phyloP scores from a whole-genome alignment of 2,113 vertebrate species.

The Macrotus californicus region DNA sequence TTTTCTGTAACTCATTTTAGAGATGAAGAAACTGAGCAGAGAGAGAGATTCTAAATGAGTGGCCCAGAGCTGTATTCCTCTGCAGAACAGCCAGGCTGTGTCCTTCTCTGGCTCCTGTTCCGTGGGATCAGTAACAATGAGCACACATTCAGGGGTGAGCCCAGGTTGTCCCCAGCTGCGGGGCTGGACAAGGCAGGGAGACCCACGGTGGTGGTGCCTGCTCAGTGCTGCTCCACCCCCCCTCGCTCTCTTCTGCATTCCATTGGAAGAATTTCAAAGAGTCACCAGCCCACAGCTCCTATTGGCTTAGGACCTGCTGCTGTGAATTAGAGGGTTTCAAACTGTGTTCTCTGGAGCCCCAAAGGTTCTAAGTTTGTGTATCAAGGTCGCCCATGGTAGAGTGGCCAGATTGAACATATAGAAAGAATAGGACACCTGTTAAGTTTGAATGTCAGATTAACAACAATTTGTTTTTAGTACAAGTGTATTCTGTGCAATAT shows the following conservation, averaged over 20 bases:
- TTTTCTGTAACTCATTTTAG: neutral
- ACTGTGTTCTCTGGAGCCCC: neutral
- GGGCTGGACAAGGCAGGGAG: neutral
- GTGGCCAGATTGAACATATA: neutral
- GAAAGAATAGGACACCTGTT: neutral
- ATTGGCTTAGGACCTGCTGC: neutral
- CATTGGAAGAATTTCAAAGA: neutral
- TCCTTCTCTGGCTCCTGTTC: neutral
- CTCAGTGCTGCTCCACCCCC: neutral
- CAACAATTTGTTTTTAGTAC: neutral
- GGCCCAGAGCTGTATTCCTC: neutral
- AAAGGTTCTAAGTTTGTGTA: neutral
- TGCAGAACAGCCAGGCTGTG: neutral
- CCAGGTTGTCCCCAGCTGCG: too few relatives aligned
- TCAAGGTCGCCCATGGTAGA: neutral
- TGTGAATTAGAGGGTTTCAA: neutral
- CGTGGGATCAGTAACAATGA: neutral
- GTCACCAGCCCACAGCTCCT: neutral
- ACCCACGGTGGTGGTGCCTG: fast-evolving
- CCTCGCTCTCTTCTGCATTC: neutral
- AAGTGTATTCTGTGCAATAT: neutral
- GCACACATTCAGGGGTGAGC: neutral
- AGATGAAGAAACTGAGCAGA: constrained; percentile 22
- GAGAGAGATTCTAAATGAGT: neutral
- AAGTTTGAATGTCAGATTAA: neutral